Percentiles rank a stretch among this genome's conserved stretches.
Conservation (phyloP, 2,113 vertebrate genomes). For the Hippocampus mohnikei region DNA sequence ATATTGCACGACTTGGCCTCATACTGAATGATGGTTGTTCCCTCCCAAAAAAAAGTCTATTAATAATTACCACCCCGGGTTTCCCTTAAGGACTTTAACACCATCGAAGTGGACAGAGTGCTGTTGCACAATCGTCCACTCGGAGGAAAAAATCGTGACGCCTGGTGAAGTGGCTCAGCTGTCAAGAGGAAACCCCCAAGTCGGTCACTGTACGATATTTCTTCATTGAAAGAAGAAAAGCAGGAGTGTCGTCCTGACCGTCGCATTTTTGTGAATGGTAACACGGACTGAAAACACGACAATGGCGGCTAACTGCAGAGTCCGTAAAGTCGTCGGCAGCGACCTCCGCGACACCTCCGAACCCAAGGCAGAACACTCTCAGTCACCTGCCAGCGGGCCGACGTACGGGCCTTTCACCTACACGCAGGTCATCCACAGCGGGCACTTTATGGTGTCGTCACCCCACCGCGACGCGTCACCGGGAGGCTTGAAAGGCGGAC, state of each 20-base stretch:
- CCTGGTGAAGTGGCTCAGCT: background rate
- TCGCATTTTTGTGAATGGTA: background rate
- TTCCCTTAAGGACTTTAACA: constrained; percentile 42
- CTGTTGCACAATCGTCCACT: constrained; percentile 32
- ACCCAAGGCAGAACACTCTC: constrained; percentile 59
- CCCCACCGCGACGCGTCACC: constrained; percentile 83
- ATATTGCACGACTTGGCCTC: background rate
- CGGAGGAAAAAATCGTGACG: background rate
- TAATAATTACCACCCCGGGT: constrained; percentile 42
- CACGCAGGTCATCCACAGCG: constrained; percentile 93
- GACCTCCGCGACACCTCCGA: constrained; percentile 60
- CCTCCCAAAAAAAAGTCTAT: constrained; percentile 21
- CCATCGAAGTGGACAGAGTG: constrained; percentile 29
- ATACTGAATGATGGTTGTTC: background rate
- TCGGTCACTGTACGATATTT: background rate
- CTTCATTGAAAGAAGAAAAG: background rate
- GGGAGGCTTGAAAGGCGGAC: constrained; percentile 67
- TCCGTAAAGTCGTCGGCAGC: constrained; percentile 23
- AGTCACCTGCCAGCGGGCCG: constrained; percentile 28
- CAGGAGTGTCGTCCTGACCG: constrained; percentile 1
- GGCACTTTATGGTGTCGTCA: constrained; percentile 97
- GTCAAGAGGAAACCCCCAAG: constrained; percentile 11
- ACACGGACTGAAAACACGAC: constrained; percentile 9
- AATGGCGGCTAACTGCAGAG: constrained; percentile 48
- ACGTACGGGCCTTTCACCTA: constrained; percentile 27